A percentile compares a stretch with the other conserved stretches of the same genome.
These are phyloP conservation scores for Linnaemya tessellans DNA, from an alignment of 2,888 invertebrate species.

Conservation along the genomic window DNA sequence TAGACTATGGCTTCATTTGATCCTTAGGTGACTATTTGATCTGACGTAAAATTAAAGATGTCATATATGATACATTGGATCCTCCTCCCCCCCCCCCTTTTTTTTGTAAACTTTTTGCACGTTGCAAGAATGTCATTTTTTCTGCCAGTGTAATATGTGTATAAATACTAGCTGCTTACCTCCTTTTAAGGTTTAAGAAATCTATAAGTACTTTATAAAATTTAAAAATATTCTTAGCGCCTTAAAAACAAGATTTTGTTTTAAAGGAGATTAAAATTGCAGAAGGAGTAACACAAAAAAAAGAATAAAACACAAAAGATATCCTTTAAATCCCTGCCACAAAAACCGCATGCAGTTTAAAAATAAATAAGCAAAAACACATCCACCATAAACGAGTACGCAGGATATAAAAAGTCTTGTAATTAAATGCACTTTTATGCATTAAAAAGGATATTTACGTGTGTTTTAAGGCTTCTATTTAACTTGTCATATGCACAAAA, in stretches of 20 bases:
- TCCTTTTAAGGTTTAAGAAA: background rate
- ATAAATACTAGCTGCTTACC: background rate
- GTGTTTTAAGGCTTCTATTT: conserved; percentile 33
- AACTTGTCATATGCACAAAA: conserved; percentile 32
- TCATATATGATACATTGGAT: too few species aligned
- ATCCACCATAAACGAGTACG: background rate
- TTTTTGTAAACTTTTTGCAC: too few species aligned
- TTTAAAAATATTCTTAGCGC: conserved; percentile 54
- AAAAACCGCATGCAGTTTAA: conserved; percentile 57
- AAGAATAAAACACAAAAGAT: conserved; percentile 7
- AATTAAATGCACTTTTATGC: conserved; percentile 35
- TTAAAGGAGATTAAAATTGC: conserved; percentile 42
- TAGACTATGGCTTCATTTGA: too few species aligned
- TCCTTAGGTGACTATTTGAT: too few species aligned
- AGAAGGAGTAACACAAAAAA: background rate
- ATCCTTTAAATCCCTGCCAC: conserved; percentile 53
- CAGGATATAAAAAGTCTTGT: background rate
- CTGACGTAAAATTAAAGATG: too few species aligned
- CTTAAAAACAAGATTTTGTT: conserved; percentile 44
- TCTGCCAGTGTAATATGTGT: conserved; percentile 40
- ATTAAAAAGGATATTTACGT: conserved; percentile 47
- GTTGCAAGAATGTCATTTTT: too few species aligned
- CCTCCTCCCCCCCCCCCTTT: too few species aligned
- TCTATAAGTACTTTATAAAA: conserved; percentile 46
- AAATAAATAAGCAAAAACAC: conserved; percentile 8